A percentile compares a stretch with the other conserved stretches of the same genome.
Conservation (phyloP, 2,888 invertebrate genomes). For the Melikaiella ostensackeni region DNA sequence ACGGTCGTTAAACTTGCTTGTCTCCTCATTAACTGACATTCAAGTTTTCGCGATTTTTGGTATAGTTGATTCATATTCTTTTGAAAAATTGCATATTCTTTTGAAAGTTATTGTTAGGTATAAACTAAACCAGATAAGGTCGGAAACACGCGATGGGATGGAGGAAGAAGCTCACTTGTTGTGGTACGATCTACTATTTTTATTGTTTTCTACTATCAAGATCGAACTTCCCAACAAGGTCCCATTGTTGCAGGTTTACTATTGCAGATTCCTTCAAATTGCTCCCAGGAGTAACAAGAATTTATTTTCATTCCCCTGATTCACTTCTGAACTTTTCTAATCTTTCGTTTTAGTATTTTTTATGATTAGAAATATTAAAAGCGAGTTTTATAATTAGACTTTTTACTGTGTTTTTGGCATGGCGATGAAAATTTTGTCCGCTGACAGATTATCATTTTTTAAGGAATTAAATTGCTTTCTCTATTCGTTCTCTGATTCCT, state of each 20-base stretch:
- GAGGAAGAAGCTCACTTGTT: constrained; percentile 55
- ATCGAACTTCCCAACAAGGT: not conserved
- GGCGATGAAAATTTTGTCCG: no score
- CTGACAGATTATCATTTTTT: no score
- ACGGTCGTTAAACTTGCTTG: constrained; percentile 32
- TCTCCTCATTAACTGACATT: no score
- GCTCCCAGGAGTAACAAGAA: constrained; percentile 47
- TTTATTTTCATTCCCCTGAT: constrained; percentile 37
- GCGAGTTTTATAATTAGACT: no score
- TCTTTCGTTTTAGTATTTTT: not conserved
- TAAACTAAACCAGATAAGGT: not conserved
- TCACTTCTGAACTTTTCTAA: not conserved
- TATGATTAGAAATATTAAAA: no score
- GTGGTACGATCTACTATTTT: constrained; percentile 52
- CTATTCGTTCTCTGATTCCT: no score
- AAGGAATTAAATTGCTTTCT: no score
- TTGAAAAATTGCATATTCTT: no score
- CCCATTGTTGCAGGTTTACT: not conserved
- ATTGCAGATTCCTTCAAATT: constrained; percentile 37
- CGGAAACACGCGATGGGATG: constrained; percentile 51
- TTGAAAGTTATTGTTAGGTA: no score
- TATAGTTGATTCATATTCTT: no score
- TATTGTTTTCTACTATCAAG: constrained; percentile 2
- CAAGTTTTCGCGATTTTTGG: no score
- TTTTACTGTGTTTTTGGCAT: no score